phyloP scores from a whole-genome alignment of 2,113 vertebrate genomes.

The Chionis minor region DNA sequence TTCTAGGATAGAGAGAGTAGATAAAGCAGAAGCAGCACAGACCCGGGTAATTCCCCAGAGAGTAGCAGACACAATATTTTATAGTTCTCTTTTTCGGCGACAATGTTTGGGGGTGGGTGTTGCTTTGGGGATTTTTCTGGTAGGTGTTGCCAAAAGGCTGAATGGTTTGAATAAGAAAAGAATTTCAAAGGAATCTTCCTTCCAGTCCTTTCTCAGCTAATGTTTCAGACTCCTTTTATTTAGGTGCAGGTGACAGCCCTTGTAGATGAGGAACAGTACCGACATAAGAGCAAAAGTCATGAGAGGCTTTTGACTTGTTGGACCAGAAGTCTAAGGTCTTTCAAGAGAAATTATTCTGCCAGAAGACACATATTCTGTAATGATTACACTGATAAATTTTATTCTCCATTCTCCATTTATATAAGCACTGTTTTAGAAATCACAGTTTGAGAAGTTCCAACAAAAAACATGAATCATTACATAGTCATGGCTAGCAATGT shows the following conservation, averaged over 20 bases:
- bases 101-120: not conserved
- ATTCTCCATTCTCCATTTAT: not conserved
- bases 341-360: not conserved
- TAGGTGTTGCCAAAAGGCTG: not conserved
- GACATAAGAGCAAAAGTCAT: not conserved
- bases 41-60: not conserved
- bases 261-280: not conserved
- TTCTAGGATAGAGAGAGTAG: not conserved
- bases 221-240: not conserved
- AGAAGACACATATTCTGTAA: not conserved
- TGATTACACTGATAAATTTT: not conserved
- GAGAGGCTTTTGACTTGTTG: not conserved
- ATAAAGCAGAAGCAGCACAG: not conserved
- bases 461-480: not conserved
- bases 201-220: not conserved
- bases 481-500: not conserved
- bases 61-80: not conserved
- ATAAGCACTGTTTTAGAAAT: not conserved
- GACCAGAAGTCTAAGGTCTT: not conserved
- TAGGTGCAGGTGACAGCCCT: not conserved
- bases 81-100: not conserved
- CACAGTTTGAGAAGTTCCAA: not conserved
- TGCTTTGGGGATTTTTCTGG: not conserved
- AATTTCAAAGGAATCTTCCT: not conserved
- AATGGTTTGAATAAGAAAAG: not conserved